A percentile compares a stretch with the other conserved stretches of the same genome.
Evolutionary conservation across 2,888 invertebrate genomes (phyloP).

Genomic region (Trichacis sp.): DNA sequence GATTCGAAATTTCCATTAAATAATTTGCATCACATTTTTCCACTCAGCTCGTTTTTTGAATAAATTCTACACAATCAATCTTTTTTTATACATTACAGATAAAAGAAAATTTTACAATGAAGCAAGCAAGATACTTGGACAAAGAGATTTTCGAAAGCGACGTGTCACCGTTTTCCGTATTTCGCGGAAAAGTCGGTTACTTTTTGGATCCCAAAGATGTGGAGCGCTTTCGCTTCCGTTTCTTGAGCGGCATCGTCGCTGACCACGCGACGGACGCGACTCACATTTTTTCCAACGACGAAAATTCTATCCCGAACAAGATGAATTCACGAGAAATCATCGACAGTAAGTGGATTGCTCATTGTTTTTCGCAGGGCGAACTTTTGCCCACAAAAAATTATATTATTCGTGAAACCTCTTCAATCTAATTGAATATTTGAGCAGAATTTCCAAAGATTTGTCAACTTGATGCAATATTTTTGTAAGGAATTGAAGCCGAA

Average conservation of each 20-base stretch:
- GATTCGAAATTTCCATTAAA: too few species aligned
- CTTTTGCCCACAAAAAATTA: conserved; percentile 50
- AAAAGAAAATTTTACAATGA: not conserved
- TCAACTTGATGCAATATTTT: conserved; percentile 8
- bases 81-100: too few species aligned
- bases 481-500: too few species aligned
- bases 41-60: too few species aligned
- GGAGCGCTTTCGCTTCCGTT: conserved; percentile 51
- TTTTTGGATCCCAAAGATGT: conserved; percentile 50
- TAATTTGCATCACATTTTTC: too few species aligned
- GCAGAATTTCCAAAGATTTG: conserved; percentile 10
- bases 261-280: conserved; percentile 48
- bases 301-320: not conserved
- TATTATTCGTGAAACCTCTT: conserved; percentile 5
- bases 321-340: conserved; percentile 34
- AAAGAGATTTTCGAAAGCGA: conserved; percentile 50
- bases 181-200: conserved; percentile 54
- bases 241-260: conserved; percentile 55
- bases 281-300: conserved; percentile 51
- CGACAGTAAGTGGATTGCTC: conserved; percentile 55
- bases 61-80: too few species aligned
- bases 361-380: conserved; percentile 49
- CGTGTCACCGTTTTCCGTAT: conserved; percentile 55
- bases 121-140: conserved; percentile 46
- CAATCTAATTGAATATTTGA: too few species aligned